These are phyloP conservation scores for Drosophila lini DNA, from an alignment of 1,140 invertebrate genomes.

Conservation along the genomic window DNA sequence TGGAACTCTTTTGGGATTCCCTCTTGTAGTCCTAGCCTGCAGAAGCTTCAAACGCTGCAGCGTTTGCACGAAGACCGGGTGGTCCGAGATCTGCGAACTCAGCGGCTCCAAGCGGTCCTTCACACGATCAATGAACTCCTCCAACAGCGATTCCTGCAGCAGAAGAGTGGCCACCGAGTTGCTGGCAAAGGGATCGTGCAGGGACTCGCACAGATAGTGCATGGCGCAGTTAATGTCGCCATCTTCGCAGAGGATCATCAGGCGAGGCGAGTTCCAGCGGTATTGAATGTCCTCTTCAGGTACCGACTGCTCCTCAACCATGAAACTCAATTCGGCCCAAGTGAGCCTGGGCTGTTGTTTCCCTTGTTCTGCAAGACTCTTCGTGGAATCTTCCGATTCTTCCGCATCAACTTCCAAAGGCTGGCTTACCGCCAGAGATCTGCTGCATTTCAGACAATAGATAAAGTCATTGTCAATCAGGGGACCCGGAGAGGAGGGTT, in stretches of 20 bases:
- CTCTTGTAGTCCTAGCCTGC: constrained; percentile 58
- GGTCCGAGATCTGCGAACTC: constrained; percentile 20
- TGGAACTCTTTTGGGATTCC: constrained; percentile 38
- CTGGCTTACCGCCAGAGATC: constrained; percentile 14
- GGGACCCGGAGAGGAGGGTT: constrained; percentile 4
- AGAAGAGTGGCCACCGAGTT: constrained; percentile 58
- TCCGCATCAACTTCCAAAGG: not conserved
- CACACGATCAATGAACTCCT: constrained; percentile 44
- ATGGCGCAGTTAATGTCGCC: constrained; percentile 68
- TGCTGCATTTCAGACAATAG: constrained; percentile 30
- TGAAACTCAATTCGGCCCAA: not conserved
- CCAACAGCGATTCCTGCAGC: constrained; percentile 63
- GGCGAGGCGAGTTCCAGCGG: constrained; percentile 39
- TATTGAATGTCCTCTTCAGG: constrained; percentile 21
- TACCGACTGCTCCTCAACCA: not conserved
- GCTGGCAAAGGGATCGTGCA: constrained; percentile 58
- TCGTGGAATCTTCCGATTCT: not conserved
- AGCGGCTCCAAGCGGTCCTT: constrained; percentile 34
- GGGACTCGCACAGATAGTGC: constrained; percentile 55
- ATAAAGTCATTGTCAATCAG: constrained; percentile 50
- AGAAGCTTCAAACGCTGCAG: constrained; percentile 40
- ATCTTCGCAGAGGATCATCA: constrained; percentile 68
- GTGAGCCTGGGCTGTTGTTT: constrained; percentile 7
- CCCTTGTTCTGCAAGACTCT: not conserved
- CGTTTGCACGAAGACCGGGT: constrained; percentile 44